Conservation (phyloP, 2,888 invertebrate species). For the Germaria angustata region DNA sequence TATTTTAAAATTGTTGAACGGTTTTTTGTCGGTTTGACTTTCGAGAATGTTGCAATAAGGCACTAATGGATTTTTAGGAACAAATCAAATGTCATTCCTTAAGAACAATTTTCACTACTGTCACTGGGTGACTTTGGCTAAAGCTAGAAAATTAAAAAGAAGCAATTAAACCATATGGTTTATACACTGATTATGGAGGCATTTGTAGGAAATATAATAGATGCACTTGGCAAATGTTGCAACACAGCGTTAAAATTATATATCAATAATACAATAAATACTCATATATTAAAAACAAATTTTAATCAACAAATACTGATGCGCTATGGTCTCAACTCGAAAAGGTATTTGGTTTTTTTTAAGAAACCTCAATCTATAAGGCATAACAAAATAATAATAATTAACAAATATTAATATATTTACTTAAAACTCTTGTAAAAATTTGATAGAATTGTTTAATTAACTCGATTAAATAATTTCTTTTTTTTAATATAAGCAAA, state of each 20-base stretch:
- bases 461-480: conserved; percentile 33
- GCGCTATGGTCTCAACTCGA: conserved; percentile 59
- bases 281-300: neutral
- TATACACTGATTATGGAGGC: too few species aligned
- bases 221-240: neutral
- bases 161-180: too few species aligned
- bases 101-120: too few species aligned
- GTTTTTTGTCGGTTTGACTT: too few species aligned
- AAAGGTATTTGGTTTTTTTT: neutral
- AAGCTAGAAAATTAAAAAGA: too few species aligned
- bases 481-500: conserved; percentile 61
- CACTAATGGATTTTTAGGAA: too few species aligned
- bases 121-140: too few species aligned
- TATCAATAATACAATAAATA: neutral
- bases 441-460: neutral
- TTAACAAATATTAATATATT: conserved; percentile 25
- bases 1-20: too few species aligned
- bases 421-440: conserved; percentile 20
- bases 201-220: too few species aligned
- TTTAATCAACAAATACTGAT: neutral
- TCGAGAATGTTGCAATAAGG: too few species aligned
- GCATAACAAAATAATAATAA: neutral
- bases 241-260: neutral
- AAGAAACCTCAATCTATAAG: neutral
- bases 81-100: too few species aligned